phyloP scores from a whole-genome alignment of 2,797 vertebrate genomes.

The Carapus acus region DNA sequence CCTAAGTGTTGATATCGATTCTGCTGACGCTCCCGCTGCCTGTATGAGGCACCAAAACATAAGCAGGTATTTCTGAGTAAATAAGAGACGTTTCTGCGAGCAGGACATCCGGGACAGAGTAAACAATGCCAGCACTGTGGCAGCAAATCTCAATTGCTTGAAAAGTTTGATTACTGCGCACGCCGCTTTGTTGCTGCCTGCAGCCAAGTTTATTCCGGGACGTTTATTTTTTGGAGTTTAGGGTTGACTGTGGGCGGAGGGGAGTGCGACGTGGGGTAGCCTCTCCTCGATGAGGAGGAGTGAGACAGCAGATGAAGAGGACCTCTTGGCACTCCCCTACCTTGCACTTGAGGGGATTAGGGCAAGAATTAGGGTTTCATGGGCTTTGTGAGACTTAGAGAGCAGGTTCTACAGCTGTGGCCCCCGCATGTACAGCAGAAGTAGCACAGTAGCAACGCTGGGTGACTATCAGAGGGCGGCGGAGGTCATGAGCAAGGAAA shows the following conservation, averaged over 20 bases:
- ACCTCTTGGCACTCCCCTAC: slow-evolving; percentile 51
- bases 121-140: slow-evolving; percentile 48
- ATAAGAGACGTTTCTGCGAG: no score
- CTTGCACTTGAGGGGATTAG: slow-evolving; percentile 57
- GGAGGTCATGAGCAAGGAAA: slow-evolving; percentile 48
- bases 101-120: slow-evolving; percentile 1
- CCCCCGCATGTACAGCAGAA: no score
- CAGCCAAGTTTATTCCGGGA: slow-evolving; percentile 41
- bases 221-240: slow-evolving; percentile 46
- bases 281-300: no score
- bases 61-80: no score
- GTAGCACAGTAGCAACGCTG: no score
- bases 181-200: slow-evolving; percentile 24
- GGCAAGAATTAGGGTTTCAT: slow-evolving; percentile 64
- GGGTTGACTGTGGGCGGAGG: no score
- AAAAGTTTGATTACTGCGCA: slow-evolving; percentile 38
- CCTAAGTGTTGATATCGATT: slow-evolving; percentile 50
- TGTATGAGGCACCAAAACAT: slow-evolving; percentile 45
- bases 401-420: no score
- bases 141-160: slow-evolving; percentile 44
- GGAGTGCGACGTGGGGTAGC: no score
- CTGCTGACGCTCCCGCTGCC: slow-evolving; percentile 27
- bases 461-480: slow-evolving; percentile 43
- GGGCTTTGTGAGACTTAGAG: slow-evolving; percentile 61
- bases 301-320: slow-evolving; percentile 44